Evolutionary conservation across 2,797 vertebrate genomes (phyloP).

Genomic region (Centroberyx gerrardi): DNA sequence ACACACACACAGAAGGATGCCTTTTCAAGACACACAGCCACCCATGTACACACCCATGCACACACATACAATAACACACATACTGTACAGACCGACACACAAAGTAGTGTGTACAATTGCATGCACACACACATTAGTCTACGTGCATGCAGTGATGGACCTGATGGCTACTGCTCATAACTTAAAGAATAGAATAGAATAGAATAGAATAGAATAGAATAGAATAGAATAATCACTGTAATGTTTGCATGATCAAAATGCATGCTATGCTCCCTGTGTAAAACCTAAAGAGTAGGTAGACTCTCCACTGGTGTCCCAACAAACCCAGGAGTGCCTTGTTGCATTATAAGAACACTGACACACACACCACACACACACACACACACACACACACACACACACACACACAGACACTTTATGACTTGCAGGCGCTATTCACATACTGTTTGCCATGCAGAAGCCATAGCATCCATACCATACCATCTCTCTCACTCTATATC

Average conservation of each 20-base stretch:
- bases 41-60: slow-evolving; percentile 18
- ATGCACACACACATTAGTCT: neutral
- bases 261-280: no score
- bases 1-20: slow-evolving; percentile 1
- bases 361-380: no score
- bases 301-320: neutral
- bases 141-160: no score
- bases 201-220: neutral
- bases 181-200: neutral
- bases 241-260: no score
- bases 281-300: slow-evolving; percentile 1
- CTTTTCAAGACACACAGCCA: slow-evolving; percentile 25
- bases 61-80: neutral
- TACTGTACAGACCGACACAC: neutral
- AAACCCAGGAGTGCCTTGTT: slow-evolving; percentile 3
- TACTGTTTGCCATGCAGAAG: neutral
- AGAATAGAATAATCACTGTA: neutral
- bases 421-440: neutral
- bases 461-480: neutral
- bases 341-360: slow-evolving; percentile 24
- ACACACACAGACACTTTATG: neutral
- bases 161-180: no score
- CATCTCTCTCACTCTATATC: neutral
- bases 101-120: neutral
- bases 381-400: neutral